Conservation (phyloP, 2,113 vertebrate genomes). For the Calcarius ornatus region DNA sequence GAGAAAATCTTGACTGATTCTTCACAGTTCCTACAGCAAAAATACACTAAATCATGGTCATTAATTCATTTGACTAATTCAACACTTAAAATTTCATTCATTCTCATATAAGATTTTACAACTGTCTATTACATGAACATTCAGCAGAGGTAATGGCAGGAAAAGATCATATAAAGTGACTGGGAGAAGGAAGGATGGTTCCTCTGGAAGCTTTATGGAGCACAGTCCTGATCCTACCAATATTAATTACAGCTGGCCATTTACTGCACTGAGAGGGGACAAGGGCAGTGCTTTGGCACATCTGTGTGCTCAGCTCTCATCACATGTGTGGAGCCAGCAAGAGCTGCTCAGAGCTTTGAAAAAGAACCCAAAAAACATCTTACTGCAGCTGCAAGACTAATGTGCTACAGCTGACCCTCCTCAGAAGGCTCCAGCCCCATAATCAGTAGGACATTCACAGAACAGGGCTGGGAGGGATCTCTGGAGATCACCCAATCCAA, state of each 20-base stretch:
- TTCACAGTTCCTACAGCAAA: neutral
- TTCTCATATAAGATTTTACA: slow-evolving; percentile 8
- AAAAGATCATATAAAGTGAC: neutral
- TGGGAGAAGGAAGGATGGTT: neutral
- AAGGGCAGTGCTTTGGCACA: neutral
- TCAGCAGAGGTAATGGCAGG: neutral
- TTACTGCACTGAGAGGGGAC: neutral
- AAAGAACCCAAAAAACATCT: neutral
- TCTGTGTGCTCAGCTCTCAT: neutral
- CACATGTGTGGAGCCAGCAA: neutral
- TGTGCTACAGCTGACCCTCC: neutral
- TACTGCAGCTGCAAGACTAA: neutral
- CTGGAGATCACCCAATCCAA: neutral
- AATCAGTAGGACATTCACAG: neutral
- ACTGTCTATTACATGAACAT: neutral
- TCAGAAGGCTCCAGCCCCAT: neutral
- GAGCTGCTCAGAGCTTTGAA: neutral
- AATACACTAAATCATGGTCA: neutral
- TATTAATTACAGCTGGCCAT: neutral
- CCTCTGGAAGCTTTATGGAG: neutral
- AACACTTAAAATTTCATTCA: slow-evolving; percentile 33
- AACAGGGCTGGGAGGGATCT: neutral
- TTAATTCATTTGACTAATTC: slow-evolving; percentile 43
- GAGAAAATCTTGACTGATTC: slow-evolving; percentile 34
- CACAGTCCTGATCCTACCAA: neutral